Evolutionary conservation across 2,888 invertebrate genomes (phyloP), one percentile per base, ranked within the genome.

Genomic region (Agrochola litura): DNA sequence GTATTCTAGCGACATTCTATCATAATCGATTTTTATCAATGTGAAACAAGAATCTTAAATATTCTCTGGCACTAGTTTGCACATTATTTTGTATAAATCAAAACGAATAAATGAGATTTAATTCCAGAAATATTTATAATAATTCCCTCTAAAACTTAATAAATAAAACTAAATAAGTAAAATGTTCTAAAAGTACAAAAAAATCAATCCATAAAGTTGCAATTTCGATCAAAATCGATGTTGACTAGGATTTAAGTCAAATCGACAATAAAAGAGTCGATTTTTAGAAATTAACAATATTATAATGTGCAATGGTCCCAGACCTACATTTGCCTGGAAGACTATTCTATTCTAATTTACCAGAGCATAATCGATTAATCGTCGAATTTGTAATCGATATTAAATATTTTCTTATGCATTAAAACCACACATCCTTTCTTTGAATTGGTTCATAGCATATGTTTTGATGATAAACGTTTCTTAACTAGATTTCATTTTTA

Each of bases 171-270:
- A 76, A 69, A 58, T 25, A 79, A 54, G 58, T 64, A 82, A 52
- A 60, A 61, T 54, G 1, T 37, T 67, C 41, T 67, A 67, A n/a
- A n/a, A 73, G 54, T 74, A 30, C 74, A 43, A 74, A 37, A 25
- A 76, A 83, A 67, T 69, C 73, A 82, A 85, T 73, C 70, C 72
- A 60, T 63, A 43, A 73, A 14, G 60, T 84, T 74, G 12, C 56
- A 65, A 83, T 82, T 82, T 67, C 73, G 71, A 83, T 81, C 67
- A 67, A 43, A 73, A 82, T 73, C 82, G 61, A 83, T 82, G 67
- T 77, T 81, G 85, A 81, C 83, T 85, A 83, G 85, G 85, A 81
- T 70, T 76, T 70, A 85, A 81, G 63, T 85, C 30, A 64, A 73
- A 79, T 73, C 68, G 65, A 77, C 83, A 2, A 60, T 30, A 41